A percentile compares a stretch with the other conserved stretches of the same genome.
Conservation (phyloP, 2,113 vertebrate species). For the Indicator maculatus region DNA sequence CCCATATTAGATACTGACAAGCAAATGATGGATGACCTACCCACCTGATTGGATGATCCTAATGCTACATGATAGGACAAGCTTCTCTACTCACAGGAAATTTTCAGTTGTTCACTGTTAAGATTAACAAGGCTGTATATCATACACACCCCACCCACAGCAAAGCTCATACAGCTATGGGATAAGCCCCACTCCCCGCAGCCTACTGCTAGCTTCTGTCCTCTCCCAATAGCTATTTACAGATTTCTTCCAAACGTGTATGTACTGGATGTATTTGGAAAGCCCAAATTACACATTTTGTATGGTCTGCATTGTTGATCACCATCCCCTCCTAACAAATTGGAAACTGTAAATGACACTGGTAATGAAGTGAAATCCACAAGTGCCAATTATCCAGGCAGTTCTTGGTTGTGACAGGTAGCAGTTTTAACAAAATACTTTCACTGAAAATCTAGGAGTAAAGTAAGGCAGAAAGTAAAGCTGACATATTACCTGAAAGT, state of each 20-base stretch:
- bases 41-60: not conserved
- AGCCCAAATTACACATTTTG: not conserved
- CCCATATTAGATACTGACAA: not conserved
- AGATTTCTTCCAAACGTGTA: not conserved
- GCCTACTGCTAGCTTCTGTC: not conserved
- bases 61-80: not conserved
- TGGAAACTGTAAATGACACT: not conserved
- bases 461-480: not conserved
- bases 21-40: not conserved
- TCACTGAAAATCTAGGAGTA: not conserved
- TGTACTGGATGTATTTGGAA: not conserved
- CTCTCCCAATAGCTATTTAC: not conserved
- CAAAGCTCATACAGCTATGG: not conserved
- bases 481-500: slow-evolving; percentile 70
- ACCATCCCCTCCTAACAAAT: not conserved
- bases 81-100: not conserved
- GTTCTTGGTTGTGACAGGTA: not conserved
- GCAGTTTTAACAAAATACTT: not conserved
- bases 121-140: not conserved
- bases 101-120: not conserved
- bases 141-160: not conserved
- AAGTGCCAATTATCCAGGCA: not conserved
- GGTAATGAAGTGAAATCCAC: not conserved
- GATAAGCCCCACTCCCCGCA: not conserved
- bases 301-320: not conserved